Evolutionary conservation across 2,888 invertebrate species (phyloP), one percentile per base, ranked within the genome.

Genomic region (Tachystola acroxantha): DNA sequence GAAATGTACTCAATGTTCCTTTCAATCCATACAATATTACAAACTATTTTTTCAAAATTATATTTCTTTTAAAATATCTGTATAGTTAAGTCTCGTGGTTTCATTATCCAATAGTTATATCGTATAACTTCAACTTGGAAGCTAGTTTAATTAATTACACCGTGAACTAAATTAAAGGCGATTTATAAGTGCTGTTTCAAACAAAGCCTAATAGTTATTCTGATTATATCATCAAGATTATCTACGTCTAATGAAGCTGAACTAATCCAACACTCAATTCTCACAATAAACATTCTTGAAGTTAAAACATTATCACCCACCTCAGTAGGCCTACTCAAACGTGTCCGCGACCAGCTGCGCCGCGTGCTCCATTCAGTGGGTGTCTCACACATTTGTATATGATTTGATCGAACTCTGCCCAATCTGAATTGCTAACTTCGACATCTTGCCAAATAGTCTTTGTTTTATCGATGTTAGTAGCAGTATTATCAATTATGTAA

Each of bases 291-390:
- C 50, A 58, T 53, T 45, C 41, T 50, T 42, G 37, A 53, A 52
- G 48, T 53, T 53, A 50, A 53, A 54, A 52, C 46, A 57, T 63
- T 57, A 64, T 66, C 60, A 59, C 70, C 64, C 67, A 69, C 66
- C 42, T 47, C 54, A 42, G 48, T 53, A 53, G 54, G 64, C 70
- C 70, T 69, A 71, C 70, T 64, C 70, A 64, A 62, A 59, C 50
- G 48, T 57, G 56, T 58, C 57, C 50, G 53, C 45, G 49, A 57
- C 57, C 62, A 60, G 60, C 57, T 58, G 62, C 57, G 62, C 60
- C 62, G 58, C 55, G 56, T 50, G 58, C 39, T 40, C 47, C 48
- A 39, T 33, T 37, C 46, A 48, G 69, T 70, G 64, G 68, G 69
- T 61, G 66, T 62, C 51, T 55, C 56, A 47, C 48, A 50, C 54